Conservation (phyloP, 2,888 invertebrate genomes). For the Mythimna loreyi region DNA sequence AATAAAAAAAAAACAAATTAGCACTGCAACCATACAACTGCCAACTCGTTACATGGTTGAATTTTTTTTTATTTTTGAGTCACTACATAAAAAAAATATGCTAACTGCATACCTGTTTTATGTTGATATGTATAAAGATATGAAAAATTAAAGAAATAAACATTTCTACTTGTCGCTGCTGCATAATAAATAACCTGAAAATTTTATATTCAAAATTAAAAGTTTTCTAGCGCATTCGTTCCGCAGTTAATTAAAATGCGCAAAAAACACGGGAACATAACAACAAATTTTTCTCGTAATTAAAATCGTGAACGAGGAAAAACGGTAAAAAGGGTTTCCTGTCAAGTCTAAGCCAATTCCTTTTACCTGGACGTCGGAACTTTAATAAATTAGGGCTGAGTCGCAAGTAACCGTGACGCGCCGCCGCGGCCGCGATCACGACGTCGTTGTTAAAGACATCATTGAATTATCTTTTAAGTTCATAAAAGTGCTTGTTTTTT, state of each 20-base stretch:
- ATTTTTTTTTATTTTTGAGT: too few species aligned
- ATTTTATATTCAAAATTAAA: conserved; percentile 21
- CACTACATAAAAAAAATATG: too few species aligned
- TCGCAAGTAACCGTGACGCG: conserved; percentile 70
- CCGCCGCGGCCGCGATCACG: conserved; percentile 45
- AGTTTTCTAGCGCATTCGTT: not conserved
- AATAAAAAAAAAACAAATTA: too few species aligned
- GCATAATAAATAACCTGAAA: not conserved
- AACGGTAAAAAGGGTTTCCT: conserved; percentile 59
- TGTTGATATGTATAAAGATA: not conserved
- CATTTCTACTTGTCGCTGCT: conserved; percentile 1
- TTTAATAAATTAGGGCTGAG: conserved; percentile 67
- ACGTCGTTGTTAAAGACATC: conserved; percentile 56
- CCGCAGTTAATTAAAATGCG: conserved; percentile 11
- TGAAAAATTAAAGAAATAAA: not conserved
- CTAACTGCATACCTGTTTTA: not conserved
- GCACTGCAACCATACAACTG: too few species aligned
- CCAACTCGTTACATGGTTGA: too few species aligned
- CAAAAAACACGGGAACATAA: conserved; percentile 1
- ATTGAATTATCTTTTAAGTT: conserved; percentile 53
- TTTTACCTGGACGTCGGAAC: conserved; percentile 50
- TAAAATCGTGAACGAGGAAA: conserved; percentile 41
- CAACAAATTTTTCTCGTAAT: conserved; percentile 30
- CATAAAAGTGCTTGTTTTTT: conserved; percentile 36
- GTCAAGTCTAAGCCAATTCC: conserved; percentile 60